Conservation (phyloP, 1,140 invertebrate species). For the Heliconius congener region DNA sequence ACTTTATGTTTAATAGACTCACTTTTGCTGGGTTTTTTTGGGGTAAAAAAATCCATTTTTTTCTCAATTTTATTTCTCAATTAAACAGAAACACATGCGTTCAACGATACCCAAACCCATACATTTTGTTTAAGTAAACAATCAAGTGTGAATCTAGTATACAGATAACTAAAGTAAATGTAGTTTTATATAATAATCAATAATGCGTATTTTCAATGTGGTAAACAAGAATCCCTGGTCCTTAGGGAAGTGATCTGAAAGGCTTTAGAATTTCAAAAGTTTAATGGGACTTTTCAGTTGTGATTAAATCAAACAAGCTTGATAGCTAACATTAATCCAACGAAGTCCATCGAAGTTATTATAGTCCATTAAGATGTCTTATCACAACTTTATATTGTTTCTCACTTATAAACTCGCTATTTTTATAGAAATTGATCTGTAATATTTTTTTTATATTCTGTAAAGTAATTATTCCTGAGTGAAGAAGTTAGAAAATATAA, state of each 20-base stretch:
- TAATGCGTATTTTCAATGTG: not conserved
- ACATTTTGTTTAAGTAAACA: no score
- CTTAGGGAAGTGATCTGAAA: not conserved
- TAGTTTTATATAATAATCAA: not conserved
- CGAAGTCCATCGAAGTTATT: conserved; percentile 26
- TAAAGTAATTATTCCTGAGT: no score
- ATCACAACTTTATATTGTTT: conserved; percentile 9
- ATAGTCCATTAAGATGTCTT: conserved; percentile 18
- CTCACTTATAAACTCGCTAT: not conserved
- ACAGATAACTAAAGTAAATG: no score
- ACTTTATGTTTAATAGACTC: no score
- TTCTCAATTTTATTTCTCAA: no score
- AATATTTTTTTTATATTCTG: no score
- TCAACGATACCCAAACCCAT: no score
- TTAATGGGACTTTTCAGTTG: conserved; percentile 19
- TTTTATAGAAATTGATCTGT: not conserved
- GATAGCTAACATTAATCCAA: conserved; percentile 27
- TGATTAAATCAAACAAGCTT: conserved; percentile 24
- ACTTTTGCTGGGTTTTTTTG: no score
- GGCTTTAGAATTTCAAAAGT: conserved; percentile 13
- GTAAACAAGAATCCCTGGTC: not conserved
- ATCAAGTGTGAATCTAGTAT: no score
- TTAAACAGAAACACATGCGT: no score
- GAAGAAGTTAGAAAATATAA: no score
- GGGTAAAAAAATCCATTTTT: no score